Conservation (phyloP, 2,113 vertebrate genomes). For the Sorex araneus region DNA sequence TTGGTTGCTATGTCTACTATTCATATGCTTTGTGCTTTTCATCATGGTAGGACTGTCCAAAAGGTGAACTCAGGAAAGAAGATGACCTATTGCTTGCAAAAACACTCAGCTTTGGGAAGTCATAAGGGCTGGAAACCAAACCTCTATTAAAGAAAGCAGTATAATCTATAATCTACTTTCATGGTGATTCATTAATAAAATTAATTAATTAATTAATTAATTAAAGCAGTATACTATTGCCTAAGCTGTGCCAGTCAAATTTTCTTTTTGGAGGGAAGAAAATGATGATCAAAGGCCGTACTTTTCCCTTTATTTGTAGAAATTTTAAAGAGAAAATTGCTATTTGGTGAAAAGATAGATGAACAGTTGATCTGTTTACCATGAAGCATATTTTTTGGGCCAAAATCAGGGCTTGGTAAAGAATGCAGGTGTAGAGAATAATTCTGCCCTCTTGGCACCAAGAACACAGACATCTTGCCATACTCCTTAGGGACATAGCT, state of each 20-base stretch:
- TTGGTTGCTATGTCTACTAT: neutral
- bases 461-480: neutral
- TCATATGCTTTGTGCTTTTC: conserved; percentile 61
- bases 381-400: conserved; percentile 32
- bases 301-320: conserved; percentile 75
- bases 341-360: conserved; percentile 77
- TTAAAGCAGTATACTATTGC: neutral
- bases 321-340: conserved; percentile 66
- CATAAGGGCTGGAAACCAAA: conserved; percentile 46
- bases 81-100: neutral
- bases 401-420: conserved; percentile 47
- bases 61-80: conserved; percentile 62
- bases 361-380: conserved; percentile 9
- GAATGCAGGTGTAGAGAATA: neutral
- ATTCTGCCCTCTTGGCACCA: neutral
- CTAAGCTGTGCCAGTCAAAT: neutral
- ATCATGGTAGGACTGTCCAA: conserved; percentile 32
- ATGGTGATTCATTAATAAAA: no score
- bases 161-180: no score
- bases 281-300: conserved; percentile 59
- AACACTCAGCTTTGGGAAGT: neutral
- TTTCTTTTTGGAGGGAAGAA: conserved; percentile 71
- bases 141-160: conserved; percentile 58
- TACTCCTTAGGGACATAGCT: conserved; percentile 5
- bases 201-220: no score